These are phyloP conservation scores for Stenopsyche tienmushanensis DNA, from an alignment of 1,140 invertebrate species.

Conservation along the genomic window DNA sequence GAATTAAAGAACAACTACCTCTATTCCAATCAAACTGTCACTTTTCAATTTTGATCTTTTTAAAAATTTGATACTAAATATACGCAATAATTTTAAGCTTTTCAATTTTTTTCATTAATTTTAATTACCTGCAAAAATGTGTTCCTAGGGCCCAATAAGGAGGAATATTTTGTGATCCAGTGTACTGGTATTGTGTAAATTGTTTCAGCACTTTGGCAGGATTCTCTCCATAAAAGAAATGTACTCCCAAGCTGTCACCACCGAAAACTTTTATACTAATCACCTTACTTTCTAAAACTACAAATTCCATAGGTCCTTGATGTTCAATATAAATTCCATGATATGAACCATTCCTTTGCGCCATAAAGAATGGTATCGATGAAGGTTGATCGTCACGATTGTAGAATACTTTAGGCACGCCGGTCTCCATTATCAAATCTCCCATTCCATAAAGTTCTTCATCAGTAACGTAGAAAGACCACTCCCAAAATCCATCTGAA, in stretches of 20 bases:
- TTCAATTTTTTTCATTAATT: no score
- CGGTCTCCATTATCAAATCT: slow-evolving; percentile 38
- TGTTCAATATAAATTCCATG: slow-evolving; percentile 44
- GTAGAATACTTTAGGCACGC: slow-evolving; percentile 45
- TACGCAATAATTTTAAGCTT: no score
- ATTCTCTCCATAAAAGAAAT: slow-evolving; percentile 44
- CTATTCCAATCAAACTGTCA: no score
- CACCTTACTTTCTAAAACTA: slow-evolving; percentile 44
- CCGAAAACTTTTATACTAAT: slow-evolving; percentile 43
- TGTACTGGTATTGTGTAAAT: neutral
- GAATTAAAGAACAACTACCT: no score
- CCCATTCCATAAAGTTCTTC: slow-evolving; percentile 45
- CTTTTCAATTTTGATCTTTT: no score
- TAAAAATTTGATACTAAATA: no score
- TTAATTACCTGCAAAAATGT: slow-evolving; percentile 48
- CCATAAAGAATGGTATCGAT: slow-evolving; percentile 45
- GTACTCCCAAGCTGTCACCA: slow-evolving; percentile 40
- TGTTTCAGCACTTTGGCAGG: slow-evolving; percentile 43
- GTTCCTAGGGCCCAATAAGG: slow-evolving; percentile 44
- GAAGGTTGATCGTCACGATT: slow-evolving; percentile 42
- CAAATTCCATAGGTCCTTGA: slow-evolving; percentile 45
- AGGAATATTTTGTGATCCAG: slow-evolving; percentile 18
- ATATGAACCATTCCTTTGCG: slow-evolving; percentile 44
- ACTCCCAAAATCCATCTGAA: slow-evolving; percentile 51
- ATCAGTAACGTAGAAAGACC: slow-evolving; percentile 46